Evolutionary conservation across 1,140 invertebrate genomes (phyloP).

Genomic region (Physella acuta): DNA sequence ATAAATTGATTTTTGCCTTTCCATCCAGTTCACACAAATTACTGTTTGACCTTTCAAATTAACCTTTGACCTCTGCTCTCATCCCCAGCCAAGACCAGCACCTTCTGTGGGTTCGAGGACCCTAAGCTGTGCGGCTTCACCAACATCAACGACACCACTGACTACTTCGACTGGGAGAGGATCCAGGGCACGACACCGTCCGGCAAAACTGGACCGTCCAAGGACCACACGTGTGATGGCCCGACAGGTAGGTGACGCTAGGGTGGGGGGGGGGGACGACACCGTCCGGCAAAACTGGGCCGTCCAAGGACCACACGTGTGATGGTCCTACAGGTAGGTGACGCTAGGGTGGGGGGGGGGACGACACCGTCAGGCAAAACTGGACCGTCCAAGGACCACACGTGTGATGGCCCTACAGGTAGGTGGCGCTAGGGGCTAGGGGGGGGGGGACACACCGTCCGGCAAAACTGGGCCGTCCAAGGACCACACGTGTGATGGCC

Average conservation of each 20-base stretch:
- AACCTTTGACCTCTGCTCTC: not conserved
- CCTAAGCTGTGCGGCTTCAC: constrained; percentile 49
- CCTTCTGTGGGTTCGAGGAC: constrained; percentile 53
- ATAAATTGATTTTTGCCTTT: not conserved
- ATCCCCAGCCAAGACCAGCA: constrained; percentile 50
- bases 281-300: constrained; percentile 47
- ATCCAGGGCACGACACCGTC: constrained; percentile 44
- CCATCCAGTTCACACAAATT: not conserved
- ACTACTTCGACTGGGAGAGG: constrained; percentile 52
- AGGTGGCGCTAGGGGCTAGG: not conserved
- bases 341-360: constrained; percentile 22
- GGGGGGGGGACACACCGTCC: constrained; percentile 47
- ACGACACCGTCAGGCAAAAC: constrained; percentile 45
- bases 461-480: constrained; percentile 44
- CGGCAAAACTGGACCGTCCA: constrained; percentile 43
- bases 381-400: constrained; percentile 52
- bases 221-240: constrained; percentile 51
- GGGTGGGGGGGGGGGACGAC: constrained; percentile 39
- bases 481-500: constrained; percentile 52
- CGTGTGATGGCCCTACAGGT: constrained; percentile 38
- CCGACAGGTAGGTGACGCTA: constrained; percentile 27
- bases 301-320: constrained; percentile 52
- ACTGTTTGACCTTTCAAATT: too few species aligned
- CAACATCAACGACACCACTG: constrained; percentile 37
- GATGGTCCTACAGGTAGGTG: not conserved